phyloP scores from a whole-genome alignment of 2,113 vertebrate species.

The Chionomys nivalis region DNA sequence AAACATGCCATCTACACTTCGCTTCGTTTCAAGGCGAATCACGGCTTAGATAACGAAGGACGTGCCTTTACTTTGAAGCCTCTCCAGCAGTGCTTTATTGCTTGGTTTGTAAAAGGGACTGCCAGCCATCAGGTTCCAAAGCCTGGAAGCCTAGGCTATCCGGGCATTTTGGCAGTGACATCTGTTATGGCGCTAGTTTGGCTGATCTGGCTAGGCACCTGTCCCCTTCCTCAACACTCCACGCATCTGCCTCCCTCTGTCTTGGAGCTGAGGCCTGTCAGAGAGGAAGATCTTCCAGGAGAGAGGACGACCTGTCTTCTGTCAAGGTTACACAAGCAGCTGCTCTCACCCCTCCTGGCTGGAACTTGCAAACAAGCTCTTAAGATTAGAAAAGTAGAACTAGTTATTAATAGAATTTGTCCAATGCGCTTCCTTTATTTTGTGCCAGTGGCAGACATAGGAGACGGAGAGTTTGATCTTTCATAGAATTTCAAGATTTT shows the following conservation, averaged over 20 bases:
- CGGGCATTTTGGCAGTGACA: background rate
- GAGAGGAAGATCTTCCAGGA: background rate
- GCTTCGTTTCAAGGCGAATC: conserved; percentile 34
- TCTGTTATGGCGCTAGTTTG: background rate
- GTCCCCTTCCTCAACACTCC: background rate
- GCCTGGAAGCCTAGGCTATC: background rate
- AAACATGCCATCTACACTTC: background rate
- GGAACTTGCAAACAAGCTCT: background rate
- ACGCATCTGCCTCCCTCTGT: accelerated
- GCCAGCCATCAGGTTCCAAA: background rate
- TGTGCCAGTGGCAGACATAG: background rate
- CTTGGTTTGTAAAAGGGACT: conserved; percentile 9
- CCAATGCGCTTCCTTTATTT: background rate
- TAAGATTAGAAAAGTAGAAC: background rate
- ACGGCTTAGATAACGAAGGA: conserved; percentile 32
- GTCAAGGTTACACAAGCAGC: background rate
- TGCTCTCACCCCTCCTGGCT: background rate
- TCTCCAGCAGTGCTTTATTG: background rate
- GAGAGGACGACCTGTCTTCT: background rate
- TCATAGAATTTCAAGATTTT: conserved; percentile 30
- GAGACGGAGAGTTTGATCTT: background rate
- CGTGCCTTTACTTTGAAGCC: conserved; percentile 57
- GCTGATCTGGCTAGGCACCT: background rate
- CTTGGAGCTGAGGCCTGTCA: background rate
- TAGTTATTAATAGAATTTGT: conserved; percentile 34